Evolutionary conservation across 1,140 invertebrate genomes (phyloP).

Genomic region (Anagrus nilaparvatae): DNA sequence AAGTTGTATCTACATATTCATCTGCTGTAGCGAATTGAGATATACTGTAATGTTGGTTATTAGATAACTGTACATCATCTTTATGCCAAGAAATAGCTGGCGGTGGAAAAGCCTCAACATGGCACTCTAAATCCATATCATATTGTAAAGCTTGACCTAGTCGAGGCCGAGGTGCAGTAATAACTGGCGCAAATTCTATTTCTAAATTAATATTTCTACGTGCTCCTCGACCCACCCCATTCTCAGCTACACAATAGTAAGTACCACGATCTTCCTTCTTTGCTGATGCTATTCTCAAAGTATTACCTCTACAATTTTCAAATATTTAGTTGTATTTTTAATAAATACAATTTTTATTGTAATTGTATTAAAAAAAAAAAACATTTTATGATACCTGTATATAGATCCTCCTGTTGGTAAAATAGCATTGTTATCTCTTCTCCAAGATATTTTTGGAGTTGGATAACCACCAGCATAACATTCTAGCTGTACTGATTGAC

Average conservation of each 20-base stretch:
- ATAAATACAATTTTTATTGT: background rate
- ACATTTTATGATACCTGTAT: slow-evolving; percentile 40
- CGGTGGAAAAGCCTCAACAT: slow-evolving; percentile 84
- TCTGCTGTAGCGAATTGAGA: slow-evolving; percentile 83
- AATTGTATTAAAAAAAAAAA: background rate
- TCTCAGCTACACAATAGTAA: slow-evolving; percentile 90
- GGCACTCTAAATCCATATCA: slow-evolving; percentile 86
- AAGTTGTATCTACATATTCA: slow-evolving; percentile 80
- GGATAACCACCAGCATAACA: slow-evolving; percentile 83
- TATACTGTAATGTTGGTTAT: slow-evolving; percentile 83
- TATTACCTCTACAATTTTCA: slow-evolving; percentile 66
- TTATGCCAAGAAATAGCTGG: slow-evolving; percentile 82
- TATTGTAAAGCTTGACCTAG: slow-evolving; percentile 82
- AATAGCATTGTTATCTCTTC: slow-evolving; percentile 85
- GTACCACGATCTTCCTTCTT: slow-evolving; percentile 83
- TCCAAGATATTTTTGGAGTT: slow-evolving; percentile 75
- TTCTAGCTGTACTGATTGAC: slow-evolving; percentile 66
- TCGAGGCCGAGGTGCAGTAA: slow-evolving; percentile 67
- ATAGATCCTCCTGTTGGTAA: slow-evolving; percentile 79
- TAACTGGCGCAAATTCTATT: slow-evolving; percentile 79
- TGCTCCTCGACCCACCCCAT: slow-evolving; percentile 75
- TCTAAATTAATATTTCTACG: slow-evolving; percentile 80
- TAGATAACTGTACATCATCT: slow-evolving; percentile 66
- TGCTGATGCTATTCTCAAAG: slow-evolving; percentile 69
- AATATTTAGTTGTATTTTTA: background rate